These are phyloP conservation scores for Bambusicola thoracicus DNA, from an alignment of 2,113 vertebrate species.

Conservation along the genomic window DNA sequence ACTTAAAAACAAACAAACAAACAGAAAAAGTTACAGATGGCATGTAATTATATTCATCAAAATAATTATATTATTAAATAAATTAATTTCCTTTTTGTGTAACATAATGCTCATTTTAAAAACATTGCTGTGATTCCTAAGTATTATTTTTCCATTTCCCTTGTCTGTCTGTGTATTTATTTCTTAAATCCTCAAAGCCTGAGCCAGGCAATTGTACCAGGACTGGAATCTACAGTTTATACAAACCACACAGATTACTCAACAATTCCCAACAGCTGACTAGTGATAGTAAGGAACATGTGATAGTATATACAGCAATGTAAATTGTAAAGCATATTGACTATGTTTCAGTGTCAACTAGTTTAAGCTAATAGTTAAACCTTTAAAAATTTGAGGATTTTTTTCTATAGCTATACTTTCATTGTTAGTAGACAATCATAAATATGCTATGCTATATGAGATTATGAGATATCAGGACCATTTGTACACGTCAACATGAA, in stretches of 20 bases:
- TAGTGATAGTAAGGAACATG: not conserved
- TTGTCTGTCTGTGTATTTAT: not conserved
- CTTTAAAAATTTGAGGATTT: not conserved
- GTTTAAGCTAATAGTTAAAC: not conserved
- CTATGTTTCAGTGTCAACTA: not conserved
- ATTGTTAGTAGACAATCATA: not conserved
- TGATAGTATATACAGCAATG: not conserved
- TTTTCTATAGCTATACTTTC: not conserved
- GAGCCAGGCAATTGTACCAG: not conserved
- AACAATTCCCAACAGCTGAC: not conserved
- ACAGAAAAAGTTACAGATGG: not conserved
- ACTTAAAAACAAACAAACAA: not conserved
- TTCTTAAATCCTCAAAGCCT: not conserved
- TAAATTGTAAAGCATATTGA: not conserved
- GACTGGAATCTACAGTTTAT: not conserved
- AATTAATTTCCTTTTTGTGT: not conserved
- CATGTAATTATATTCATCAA: not conserved
- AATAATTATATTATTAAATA: not conserved
- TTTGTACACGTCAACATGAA: not conserved
- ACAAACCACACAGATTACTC: not conserved
- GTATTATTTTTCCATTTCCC: not conserved
- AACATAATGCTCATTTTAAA: not conserved
- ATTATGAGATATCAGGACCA: not conserved
- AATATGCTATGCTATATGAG: not conserved
- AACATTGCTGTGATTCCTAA: not conserved